Evolutionary conservation across 2,113 vertebrate genomes (phyloP).

Genomic region (Engystomops pustulosus): DNA sequence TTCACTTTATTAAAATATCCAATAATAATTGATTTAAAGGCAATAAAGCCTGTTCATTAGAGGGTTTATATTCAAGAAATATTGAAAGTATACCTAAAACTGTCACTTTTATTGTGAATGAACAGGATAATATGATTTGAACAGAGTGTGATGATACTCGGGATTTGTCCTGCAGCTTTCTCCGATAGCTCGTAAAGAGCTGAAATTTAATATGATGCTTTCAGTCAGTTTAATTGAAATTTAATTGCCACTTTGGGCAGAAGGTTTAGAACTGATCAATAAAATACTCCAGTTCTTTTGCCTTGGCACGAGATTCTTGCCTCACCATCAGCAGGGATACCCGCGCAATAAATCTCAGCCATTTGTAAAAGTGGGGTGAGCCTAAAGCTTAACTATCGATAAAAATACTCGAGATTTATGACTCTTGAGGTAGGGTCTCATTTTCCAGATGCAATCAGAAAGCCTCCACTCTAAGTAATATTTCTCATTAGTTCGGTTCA

Average conservation of each 20-base stretch:
- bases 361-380: slow-evolving; percentile 30
- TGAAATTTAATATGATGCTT: slow-evolving; percentile 99
- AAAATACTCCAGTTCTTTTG: slow-evolving; percentile 99
- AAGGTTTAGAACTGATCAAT: slow-evolving; percentile 99
- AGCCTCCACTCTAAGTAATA: not conserved
- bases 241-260: slow-evolving; percentile 99
- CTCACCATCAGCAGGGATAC: slow-evolving; percentile 56
- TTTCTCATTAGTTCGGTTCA: not conserved
- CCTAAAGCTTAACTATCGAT: slow-evolving; percentile 14
- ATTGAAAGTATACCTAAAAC: slow-evolving; percentile 99
- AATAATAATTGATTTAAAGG: slow-evolving; percentile 99
- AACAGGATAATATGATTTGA: slow-evolving; percentile 99
- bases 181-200: slow-evolving; percentile 98
- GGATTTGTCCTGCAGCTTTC: slow-evolving; percentile 99
- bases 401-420: slow-evolving; percentile 17
- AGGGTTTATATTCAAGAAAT: slow-evolving; percentile 98
- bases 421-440: not conserved
- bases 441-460: not conserved
- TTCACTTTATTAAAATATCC: slow-evolving; percentile 96
- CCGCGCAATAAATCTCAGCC: slow-evolving; percentile 24
- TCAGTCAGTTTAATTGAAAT: slow-evolving; percentile 99
- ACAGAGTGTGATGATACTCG: slow-evolving; percentile 98
- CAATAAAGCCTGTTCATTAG: slow-evolving; percentile 99
- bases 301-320: slow-evolving; percentile 72
- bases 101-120: slow-evolving; percentile 99